Base-by-base conservation (phyloP, 2,888 invertebrate species). In the Habroteleia sp. region DNA sequence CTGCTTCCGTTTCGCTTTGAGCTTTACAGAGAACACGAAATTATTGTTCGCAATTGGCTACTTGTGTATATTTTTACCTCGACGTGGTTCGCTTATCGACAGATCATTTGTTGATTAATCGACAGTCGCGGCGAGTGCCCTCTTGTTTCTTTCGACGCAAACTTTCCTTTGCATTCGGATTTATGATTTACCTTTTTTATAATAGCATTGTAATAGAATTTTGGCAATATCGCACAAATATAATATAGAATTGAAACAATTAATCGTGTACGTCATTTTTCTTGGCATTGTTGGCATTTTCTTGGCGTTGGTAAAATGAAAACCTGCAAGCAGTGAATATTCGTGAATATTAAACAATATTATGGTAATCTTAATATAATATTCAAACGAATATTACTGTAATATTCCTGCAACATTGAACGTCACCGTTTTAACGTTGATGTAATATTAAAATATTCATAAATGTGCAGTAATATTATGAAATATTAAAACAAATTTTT, bases 211-310 rank as follows among this genome's bases (percentile, higher is more conserved):
- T 82, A 85, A 82, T 79, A 78, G 79, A 78, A 83, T 84, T 84
- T 79, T 82, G 82, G 80, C 82, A 83, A 82, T 83, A 83, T 83
- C 80, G 81, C 83, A 84, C 81, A 84, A 85, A 85, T 83, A 84
- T 82, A 83, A 76, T 77, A 78, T 82, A 79, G 66, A 80, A 76
- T 58, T 58, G 33, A 63, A 77, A 73, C 46, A 48, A 58, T 25
- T 8, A 16, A 10, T 10, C 17, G 52, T 16, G 25, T 63, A 25
- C 5, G 3, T 42, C 33, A 44, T 58, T 17, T 31, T 14, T 25
- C 17, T n/a, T n/a, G n/a, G n/a, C n/a, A n/a, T n/a, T n/a, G n/a
- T n/a, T n/a, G n/a, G n/a, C n/a, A n/a, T n/a, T n/a, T n/a, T n/a
- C n/a, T n/a, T n/a, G n/a, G n/a, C n/a, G n/a, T n/a, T n/a, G n/a